These are phyloP conservation scores for Cydia splendana DNA, from an alignment of 1,140 invertebrate genomes.

Conservation along the genomic window DNA sequence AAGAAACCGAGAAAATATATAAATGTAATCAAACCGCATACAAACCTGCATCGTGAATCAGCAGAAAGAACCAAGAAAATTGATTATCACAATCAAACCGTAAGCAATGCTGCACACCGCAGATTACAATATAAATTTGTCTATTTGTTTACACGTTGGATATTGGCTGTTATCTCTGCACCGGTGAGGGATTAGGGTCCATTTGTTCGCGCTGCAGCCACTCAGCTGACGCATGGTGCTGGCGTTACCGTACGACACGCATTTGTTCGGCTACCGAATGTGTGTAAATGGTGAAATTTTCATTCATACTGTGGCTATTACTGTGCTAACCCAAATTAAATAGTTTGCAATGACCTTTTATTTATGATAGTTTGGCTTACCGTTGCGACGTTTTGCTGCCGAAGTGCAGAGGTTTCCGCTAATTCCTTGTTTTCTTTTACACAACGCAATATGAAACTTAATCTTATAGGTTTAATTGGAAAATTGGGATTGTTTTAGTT, in stretches of 20 bases:
- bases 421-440: no score
- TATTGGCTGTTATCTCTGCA: background rate
- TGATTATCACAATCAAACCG: background rate
- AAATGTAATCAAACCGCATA: background rate
- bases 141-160: constrained; percentile 1
- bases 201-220: constrained; percentile 3
- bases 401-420: no score
- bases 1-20: background rate
- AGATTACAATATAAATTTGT: constrained; percentile 8
- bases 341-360: no score
- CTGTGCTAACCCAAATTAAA: no score
- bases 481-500: no score
- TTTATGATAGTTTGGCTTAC: no score
- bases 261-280: constrained; percentile 7
- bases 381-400: no score
- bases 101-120: background rate
- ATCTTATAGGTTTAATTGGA: no score
- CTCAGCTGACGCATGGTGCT: background rate
- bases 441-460: no score
- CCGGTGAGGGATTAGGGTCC: background rate
- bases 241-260: background rate
- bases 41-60: background rate
- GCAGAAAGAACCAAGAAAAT: background rate
- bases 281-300: background rate
- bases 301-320: no score